phyloP scores from a whole-genome alignment of 2,797 vertebrate genomes.

The Onychomys torridus region DNA sequence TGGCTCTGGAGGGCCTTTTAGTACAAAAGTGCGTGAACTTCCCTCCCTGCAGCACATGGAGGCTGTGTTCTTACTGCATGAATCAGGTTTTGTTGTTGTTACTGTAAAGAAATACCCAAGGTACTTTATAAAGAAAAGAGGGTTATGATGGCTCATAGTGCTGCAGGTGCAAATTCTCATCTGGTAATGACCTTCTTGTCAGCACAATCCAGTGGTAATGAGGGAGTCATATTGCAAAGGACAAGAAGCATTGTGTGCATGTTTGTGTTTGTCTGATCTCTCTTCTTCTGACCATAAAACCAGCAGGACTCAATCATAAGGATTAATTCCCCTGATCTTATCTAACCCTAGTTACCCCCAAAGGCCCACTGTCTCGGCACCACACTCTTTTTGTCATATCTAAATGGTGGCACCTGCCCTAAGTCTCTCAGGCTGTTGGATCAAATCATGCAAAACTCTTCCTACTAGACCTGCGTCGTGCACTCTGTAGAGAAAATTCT shows the following conservation, averaged over 20 bases:
- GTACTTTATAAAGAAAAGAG: too few species aligned
- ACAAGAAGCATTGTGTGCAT: not conserved
- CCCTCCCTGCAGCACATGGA: not conserved
- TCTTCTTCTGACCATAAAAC: not conserved
- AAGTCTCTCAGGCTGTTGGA: not conserved
- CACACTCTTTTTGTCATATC: not conserved
- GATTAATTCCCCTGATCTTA: not conserved
- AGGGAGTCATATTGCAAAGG: not conserved
- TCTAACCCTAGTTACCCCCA: not conserved
- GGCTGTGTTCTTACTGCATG: not conserved
- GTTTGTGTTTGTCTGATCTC: not conserved
- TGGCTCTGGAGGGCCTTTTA: not conserved
- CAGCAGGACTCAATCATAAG: not conserved
- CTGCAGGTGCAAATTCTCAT: not conserved
- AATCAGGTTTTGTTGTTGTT: not conserved
- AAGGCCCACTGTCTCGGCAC: not conserved
- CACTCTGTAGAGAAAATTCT: not conserved
- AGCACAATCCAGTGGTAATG: not conserved
- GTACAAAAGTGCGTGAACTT: not conserved
- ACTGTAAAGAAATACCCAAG: not conserved
- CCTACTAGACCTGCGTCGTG: not conserved
- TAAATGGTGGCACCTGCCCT: not conserved
- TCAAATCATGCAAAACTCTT: not conserved
- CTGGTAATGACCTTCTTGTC: not conserved
- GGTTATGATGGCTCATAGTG: not conserved